phyloP scores from a whole-genome alignment of 2,888 invertebrate species.

The Drosophila fungiperda region DNA sequence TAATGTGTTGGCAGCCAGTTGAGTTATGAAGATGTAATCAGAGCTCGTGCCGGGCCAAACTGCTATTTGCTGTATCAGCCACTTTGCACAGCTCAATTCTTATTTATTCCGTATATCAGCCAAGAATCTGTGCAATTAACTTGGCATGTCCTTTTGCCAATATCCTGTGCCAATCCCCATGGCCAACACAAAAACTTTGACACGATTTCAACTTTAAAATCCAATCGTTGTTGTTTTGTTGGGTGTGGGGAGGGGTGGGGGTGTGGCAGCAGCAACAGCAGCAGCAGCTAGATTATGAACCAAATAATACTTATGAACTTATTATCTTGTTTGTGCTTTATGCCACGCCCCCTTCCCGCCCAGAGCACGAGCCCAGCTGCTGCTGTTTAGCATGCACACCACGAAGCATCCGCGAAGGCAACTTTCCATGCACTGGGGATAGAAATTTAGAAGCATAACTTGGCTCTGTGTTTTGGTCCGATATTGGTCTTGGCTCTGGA shows the following conservation, averaged over 20 bases:
- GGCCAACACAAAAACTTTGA: constrained; percentile 58
- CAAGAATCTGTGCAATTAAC: constrained; percentile 63
- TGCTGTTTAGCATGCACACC: constrained; percentile 72
- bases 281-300: constrained; percentile 59
- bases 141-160: constrained; percentile 49
- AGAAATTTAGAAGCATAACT: constrained; percentile 77
- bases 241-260: neutral
- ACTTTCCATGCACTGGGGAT: constrained; percentile 68
- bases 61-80: constrained; percentile 15
- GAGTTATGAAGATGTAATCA: constrained; percentile 49
- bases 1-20: constrained; percentile 20
- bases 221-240: constrained; percentile 39
- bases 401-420: constrained; percentile 49
- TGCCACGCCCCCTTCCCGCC: constrained; percentile 23
- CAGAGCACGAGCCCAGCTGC: constrained; percentile 24
- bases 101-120: constrained; percentile 33
- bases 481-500: constrained; percentile 66
- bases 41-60: neutral
- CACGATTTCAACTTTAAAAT: constrained; percentile 69
- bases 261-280: too few relatives aligned
- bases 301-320: constrained; percentile 80
- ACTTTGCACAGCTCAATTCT: constrained; percentile 36
- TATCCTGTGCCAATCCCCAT: constrained; percentile 26
- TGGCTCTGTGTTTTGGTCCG: constrained; percentile 65
- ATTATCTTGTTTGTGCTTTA: constrained; percentile 77